Conservation (phyloP, 2,888 invertebrate genomes). For the Pedicia rivosa region DNA sequence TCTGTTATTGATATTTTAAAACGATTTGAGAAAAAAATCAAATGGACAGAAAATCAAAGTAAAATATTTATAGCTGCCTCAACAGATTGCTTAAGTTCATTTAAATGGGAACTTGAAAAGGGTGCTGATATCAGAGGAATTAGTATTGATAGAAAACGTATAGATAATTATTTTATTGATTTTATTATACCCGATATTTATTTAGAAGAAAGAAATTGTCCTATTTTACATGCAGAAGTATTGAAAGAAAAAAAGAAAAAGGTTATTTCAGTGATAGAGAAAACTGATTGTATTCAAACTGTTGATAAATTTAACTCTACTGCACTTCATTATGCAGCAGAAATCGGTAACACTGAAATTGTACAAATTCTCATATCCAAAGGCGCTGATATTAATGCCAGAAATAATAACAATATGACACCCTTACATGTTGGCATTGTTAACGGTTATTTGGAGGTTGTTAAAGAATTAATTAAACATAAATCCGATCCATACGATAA, state of each 20-base stretch:
- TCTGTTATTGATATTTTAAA: background rate
- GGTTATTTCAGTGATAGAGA: too few relatives aligned
- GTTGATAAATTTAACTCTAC: too few relatives aligned
- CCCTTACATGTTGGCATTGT: background rate
- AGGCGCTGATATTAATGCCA: background rate
- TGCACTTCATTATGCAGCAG: background rate
- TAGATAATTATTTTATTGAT: constrained; percentile 1
- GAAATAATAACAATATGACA: background rate
- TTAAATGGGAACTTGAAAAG: background rate
- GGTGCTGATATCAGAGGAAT: constrained; percentile 2
- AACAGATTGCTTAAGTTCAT: background rate
- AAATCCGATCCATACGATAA: background rate
- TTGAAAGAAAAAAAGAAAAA: too few relatives aligned
- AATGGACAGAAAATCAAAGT: background rate
- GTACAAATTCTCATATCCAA: background rate
- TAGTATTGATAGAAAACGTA: background rate
- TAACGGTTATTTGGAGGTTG: background rate
- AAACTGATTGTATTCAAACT: too few relatives aligned
- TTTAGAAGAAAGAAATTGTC: too few relatives aligned
- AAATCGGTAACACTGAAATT: background rate
- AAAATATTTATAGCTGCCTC: background rate
- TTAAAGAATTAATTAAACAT: background rate
- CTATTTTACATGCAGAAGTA: too few relatives aligned
- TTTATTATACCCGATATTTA: too few relatives aligned
- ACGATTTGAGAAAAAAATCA: background rate